phyloP scores from a whole-genome alignment of 2,797 vertebrate species.

The Poecilia picta region DNA sequence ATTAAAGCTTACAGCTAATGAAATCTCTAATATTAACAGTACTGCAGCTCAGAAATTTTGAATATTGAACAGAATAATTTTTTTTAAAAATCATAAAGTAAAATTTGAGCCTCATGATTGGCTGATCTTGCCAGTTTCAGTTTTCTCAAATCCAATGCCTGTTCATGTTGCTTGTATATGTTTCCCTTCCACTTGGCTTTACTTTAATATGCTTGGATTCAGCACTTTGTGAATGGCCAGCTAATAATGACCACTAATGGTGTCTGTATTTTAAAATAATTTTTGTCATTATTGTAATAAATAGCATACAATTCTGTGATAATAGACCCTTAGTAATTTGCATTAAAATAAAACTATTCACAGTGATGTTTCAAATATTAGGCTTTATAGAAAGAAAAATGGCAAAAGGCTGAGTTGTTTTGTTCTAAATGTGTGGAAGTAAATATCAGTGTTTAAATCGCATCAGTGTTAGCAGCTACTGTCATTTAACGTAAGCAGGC shows the following conservation, averaged over 20 bases:
- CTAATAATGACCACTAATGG: no score
- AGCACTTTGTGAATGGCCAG: neutral
- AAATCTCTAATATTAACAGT: neutral
- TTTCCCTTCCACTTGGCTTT: neutral
- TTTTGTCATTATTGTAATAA: neutral
- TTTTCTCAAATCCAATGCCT: neutral
- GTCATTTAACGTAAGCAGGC: neutral
- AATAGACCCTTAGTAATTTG: neutral
- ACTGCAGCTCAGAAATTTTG: neutral
- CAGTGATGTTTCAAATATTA: neutral
- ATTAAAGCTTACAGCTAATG: neutral
- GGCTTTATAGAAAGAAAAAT: neutral
- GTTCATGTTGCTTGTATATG: neutral
- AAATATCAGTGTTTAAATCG: neutral
- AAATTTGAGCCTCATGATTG: neutral
- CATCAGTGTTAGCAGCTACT: neutral
- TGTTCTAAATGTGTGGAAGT: neutral
- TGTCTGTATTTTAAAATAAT: neutral
- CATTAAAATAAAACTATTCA: neutral
- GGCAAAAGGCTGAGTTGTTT: neutral
- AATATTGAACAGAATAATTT: neutral
- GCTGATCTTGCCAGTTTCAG: neutral
- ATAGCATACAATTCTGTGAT: neutral
- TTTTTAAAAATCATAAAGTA: neutral
- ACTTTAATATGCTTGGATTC: neutral